Evolutionary conservation across 2,888 invertebrate genomes (phyloP).

Genomic region (Drosophila robusta): DNA sequence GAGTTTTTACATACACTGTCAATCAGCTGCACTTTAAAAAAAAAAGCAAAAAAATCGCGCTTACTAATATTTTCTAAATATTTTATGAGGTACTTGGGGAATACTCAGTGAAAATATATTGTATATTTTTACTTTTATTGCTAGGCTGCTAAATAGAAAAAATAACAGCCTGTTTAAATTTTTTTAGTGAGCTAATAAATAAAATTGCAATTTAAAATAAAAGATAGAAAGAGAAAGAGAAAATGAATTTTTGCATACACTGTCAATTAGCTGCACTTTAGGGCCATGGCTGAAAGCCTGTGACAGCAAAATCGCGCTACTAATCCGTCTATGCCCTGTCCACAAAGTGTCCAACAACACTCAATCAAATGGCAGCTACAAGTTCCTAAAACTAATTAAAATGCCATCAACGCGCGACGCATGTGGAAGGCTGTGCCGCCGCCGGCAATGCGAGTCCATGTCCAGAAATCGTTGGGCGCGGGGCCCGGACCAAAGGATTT

Average conservation of each 20-base stretch:
- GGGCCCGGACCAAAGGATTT: neutral
- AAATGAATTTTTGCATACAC: neutral
- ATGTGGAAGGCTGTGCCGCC: conserved; percentile 47
- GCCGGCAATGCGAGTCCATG: conserved; percentile 47
- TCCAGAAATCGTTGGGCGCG: neutral
- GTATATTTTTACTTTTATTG: neutral
- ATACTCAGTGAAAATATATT: neutral
- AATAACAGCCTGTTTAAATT: neutral
- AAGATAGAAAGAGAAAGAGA: no score
- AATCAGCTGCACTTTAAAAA: conserved; percentile 17
- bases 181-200: conserved; percentile 4
- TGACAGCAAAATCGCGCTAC: conserved; percentile 16
- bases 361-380: conserved; percentile 74
- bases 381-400: conserved; percentile 80
- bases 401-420: conserved; percentile 71
- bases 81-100: conserved; percentile 43
- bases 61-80: conserved; percentile 57
- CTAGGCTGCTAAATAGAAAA: neutral
- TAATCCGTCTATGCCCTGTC: conserved; percentile 34
- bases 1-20: neutral
- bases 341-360: conserved; percentile 49
- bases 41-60: no score
- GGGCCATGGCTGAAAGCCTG: conserved; percentile 9
- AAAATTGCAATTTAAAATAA: neutral
- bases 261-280: conserved; percentile 17